phyloP scores from a whole-genome alignment of 2,113 vertebrate species.

The Halichoeres trimaculatus region DNA sequence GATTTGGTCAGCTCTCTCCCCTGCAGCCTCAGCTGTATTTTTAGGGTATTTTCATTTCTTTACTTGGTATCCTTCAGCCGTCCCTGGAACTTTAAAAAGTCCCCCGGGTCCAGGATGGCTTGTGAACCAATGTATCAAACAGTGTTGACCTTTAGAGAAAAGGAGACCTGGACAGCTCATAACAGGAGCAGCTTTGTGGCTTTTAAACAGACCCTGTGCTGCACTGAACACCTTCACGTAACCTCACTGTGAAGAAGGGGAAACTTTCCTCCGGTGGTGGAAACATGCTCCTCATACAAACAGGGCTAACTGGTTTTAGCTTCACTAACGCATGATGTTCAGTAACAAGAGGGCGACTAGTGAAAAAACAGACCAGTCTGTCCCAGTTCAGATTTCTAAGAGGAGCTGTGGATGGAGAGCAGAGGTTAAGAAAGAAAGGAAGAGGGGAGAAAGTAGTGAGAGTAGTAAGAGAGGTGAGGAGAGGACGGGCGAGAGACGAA shows the following conservation, averaged over 20 bases:
- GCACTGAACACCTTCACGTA: not conserved
- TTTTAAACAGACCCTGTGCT: not conserved
- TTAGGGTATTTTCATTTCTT: too few species aligned
- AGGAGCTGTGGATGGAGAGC: not conserved
- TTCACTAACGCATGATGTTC: not conserved
- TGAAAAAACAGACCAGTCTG: not conserved
- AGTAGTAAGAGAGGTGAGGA: not conserved
- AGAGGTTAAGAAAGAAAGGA: slow-evolving; percentile 12
- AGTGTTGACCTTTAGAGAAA: slow-evolving; percentile 2
- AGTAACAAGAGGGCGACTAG: not conserved
- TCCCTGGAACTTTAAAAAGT: not conserved
- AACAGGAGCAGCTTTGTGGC: not conserved
- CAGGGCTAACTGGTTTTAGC: not conserved
- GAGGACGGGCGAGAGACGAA: slow-evolving; percentile 40
- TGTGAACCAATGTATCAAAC: not conserved
- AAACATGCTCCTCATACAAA: too few species aligned
- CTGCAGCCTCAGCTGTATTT: too few species aligned
- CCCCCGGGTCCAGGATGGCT: not conserved
- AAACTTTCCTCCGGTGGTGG: not conserved
- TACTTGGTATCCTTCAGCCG: not conserved
- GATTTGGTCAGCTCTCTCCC: too few species aligned
- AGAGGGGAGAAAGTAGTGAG: not conserved
- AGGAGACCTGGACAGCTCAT: not conserved
- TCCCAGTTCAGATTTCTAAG: not conserved
- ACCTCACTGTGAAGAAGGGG: not conserved